A percentile compares a stretch with the other conserved stretches of the same genome.
phyloP scores from a whole-genome alignment of 2,888 invertebrate species.

The Ochropleura plecta region DNA sequence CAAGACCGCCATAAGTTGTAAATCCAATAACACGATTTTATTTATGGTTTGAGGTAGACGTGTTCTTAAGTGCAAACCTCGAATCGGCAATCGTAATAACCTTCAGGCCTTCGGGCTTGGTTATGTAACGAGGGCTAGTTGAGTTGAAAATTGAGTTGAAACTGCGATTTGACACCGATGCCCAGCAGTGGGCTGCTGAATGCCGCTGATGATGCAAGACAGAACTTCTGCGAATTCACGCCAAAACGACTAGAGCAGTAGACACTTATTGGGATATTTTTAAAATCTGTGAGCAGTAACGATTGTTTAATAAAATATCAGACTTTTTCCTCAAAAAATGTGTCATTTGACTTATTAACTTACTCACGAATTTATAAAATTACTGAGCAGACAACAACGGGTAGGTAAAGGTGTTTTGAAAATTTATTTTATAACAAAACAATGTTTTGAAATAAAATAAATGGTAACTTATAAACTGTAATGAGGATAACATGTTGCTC shows the following conservation, averaged over 20 bases:
- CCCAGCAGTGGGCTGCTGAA: too few relatives aligned
- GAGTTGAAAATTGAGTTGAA: too few relatives aligned
- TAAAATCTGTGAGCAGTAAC: not conserved
- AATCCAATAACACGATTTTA: too few relatives aligned
- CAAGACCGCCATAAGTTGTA: too few relatives aligned
- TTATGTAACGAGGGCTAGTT: too few relatives aligned
- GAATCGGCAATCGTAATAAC: too few relatives aligned
- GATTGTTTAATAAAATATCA: not conserved
- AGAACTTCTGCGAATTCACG: too few relatives aligned
- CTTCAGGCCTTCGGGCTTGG: too few relatives aligned
- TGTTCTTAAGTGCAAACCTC: too few relatives aligned
- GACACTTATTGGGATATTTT: not conserved
- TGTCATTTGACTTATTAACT: not conserved
- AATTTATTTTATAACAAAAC: not conserved
- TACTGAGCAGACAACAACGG: not conserved
- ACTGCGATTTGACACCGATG: too few relatives aligned
- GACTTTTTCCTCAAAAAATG: conserved; percentile 9
- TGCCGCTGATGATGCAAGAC: too few relatives aligned
- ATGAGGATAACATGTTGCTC: conserved; percentile 16
- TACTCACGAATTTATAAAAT: not conserved
- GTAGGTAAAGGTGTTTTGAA: conserved; percentile 2
- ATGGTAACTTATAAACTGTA: not conserved
- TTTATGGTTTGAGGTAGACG: too few relatives aligned
- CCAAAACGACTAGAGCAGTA: not conserved
- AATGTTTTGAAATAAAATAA: conserved; percentile 29